Base-by-base conservation (phyloP, 2,113 vertebrate species). In the Typhlomys cinereus region DNA sequence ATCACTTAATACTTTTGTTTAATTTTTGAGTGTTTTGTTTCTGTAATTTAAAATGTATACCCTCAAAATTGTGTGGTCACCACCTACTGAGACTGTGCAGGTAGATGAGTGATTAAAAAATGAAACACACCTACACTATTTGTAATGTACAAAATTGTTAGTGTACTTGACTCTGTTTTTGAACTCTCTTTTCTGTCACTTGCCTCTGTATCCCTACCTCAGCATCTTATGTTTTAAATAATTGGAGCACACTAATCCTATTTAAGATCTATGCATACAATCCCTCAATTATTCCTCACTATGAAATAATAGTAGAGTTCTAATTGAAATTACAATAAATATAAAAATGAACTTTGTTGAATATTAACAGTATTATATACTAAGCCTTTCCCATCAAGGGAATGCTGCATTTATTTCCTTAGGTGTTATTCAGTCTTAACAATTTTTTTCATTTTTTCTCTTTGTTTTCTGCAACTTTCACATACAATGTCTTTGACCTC, bases 251-350 rank as follows among this genome's bases (percentile, higher is more conserved):
- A n/a, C n/a, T n/a, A n/a, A 69, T 52, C 20, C 13, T 21, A 66
- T 67, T 87, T 87, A 61, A 48, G 39, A 44, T 54, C 61, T 91
- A n/a, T n/a, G n/a, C n/a, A n/a, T n/a, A n/a, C n/a, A n/a, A n/a
- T n/a, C n/a, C n/a, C n/a, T n/a, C n/a, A n/a, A n/a, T n/a, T n/a
- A n/a, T n/a, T n/a, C n/a, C n/a, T n/a, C n/a, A n/a, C n/a, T n/a
- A n/a, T n/a, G n/a, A n/a, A n/a, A n/a, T n/a, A n/a, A n/a, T n/a
- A n/a, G n/a, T n/a, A n/a, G n/a, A n/a, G n/a, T n/a, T n/a, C n/a
- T n/a, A n/a, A n/a, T n/a, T n/a, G n/a, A n/a, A n/a, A n/a, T n/a
- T n/a, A n/a, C n/a, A n/a, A n/a, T n/a, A n/a, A n/a, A n/a, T n/a
- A n/a, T n/a, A n/a, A n/a, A n/a, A n/a, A n/a, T n/a, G n/a, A n/a